Conservation (phyloP, 2,797 vertebrate species). For the Acipenser ruthenus region DNA sequence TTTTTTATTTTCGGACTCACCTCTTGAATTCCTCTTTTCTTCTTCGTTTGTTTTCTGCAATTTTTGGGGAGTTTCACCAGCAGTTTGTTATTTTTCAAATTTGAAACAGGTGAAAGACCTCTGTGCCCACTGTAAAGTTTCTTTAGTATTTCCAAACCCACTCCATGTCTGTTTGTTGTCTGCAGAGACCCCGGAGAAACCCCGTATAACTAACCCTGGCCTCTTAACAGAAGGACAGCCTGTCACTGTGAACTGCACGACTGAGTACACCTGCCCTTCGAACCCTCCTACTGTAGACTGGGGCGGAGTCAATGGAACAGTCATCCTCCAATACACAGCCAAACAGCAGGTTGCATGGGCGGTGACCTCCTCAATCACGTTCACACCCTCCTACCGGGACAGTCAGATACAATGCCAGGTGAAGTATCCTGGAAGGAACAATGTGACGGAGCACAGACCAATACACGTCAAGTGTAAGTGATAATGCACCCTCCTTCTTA, state of each 20-base stretch:
- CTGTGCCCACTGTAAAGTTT: not conserved
- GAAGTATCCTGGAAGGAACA: conserved; percentile 33
- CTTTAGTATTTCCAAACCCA: not conserved
- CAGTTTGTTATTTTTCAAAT: not conserved
- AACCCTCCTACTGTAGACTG: conserved; percentile 48
- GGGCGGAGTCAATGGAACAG: conserved; percentile 37
- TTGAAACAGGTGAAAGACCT: not conserved
- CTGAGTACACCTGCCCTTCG: conserved; percentile 50
- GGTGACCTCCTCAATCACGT: conserved; percentile 44
- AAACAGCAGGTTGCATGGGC: conserved; percentile 24
- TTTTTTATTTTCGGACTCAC: not conserved
- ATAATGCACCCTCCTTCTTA: too few relatives aligned
- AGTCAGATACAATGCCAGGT: conserved; percentile 53
- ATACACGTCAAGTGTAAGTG: conserved; percentile 61
- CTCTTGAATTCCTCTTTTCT: not conserved
- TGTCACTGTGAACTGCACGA: conserved; percentile 59
- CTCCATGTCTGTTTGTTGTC: not conserved
- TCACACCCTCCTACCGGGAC: conserved; percentile 45
- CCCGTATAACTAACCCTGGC: conserved; percentile 43
- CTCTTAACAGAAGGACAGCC: conserved; percentile 50
- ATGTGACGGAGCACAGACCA: conserved; percentile 23
- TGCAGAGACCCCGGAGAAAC: conserved; percentile 48
- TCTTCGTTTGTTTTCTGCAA: not conserved
- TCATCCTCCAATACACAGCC: conserved; percentile 14
- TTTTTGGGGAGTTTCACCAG: not conserved